Evolutionary conservation across 2,797 vertebrate genomes (phyloP).

Genomic region (Eremophila alpestris): DNA sequence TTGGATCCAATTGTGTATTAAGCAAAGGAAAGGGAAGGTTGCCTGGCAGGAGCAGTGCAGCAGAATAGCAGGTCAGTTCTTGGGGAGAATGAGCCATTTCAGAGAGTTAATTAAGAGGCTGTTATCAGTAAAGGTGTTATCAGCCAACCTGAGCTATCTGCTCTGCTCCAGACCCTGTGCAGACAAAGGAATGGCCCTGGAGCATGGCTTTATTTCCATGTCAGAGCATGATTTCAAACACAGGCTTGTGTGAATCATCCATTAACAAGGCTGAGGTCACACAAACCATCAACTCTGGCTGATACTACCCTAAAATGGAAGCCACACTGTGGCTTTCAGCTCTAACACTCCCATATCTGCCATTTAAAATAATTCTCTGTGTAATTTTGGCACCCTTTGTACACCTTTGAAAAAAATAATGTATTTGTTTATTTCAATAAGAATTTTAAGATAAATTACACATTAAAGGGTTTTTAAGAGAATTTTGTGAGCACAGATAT

Average conservation of each 20-base stretch:
- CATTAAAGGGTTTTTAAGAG: neutral
- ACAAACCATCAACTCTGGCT: neutral
- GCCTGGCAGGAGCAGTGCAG: neutral
- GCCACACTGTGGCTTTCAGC: neutral
- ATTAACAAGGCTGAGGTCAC: neutral
- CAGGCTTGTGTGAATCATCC: neutral
- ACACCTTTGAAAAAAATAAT: neutral
- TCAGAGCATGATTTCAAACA: neutral
- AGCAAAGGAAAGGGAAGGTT: neutral
- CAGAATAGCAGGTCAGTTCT: neutral
- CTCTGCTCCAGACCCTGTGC: neutral
- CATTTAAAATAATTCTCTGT: neutral
- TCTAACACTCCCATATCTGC: neutral
- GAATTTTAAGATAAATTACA: neutral
- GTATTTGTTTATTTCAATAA: neutral
- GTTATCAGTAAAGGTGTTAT: neutral
- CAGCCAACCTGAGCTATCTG: neutral
- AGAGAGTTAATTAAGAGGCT: neutral
- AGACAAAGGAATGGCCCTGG: neutral
- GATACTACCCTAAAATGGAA: neutral
- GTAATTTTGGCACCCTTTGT: neutral
- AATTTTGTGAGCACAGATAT: neutral
- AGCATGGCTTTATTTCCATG: neutral
- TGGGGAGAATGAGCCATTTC: neutral
- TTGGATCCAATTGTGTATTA: neutral